Conservation (phyloP, 2,888 invertebrate genomes). For the Holacanthella duospinosa region DNA sequence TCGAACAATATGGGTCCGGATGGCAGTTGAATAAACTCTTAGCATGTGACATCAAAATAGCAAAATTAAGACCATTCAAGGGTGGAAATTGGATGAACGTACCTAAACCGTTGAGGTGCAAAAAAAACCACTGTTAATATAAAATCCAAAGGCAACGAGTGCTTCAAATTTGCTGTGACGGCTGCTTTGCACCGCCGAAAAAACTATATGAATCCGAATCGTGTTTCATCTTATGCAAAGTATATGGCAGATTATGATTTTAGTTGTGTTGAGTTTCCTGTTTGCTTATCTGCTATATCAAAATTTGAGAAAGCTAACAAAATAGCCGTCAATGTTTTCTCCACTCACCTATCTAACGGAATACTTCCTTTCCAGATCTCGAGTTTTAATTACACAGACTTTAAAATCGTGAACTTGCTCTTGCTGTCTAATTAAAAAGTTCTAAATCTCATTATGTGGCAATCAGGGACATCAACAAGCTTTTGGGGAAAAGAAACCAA, state of each 20-base stretch:
- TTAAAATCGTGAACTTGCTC: neutral
- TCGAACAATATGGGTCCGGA: no score
- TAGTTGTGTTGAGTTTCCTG: neutral
- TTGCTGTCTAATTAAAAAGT: neutral
- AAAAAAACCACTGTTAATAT: no score
- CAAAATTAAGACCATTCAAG: neutral
- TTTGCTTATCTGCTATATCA: neutral
- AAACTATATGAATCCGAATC: no score
- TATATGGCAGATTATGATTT: no score
- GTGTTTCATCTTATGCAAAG: no score
- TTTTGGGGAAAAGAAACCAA: neutral
- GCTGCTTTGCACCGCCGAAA: no score
- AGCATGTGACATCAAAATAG: no score
- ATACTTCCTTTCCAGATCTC: neutral
- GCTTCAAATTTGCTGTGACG: no score
- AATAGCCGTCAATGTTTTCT: neutral
- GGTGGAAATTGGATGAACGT: neutral
- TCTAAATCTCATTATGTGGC: neutral
- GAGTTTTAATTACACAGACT: neutral
- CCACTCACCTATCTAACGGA: neutral
- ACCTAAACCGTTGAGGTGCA: neutral
- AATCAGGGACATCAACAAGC: neutral
- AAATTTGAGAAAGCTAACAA: neutral
- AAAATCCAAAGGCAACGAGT: neutral
- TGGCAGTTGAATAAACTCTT: neutral